Conservation (phyloP, 2,797 vertebrate genomes). For the Pseudomugil tenellus region DNA sequence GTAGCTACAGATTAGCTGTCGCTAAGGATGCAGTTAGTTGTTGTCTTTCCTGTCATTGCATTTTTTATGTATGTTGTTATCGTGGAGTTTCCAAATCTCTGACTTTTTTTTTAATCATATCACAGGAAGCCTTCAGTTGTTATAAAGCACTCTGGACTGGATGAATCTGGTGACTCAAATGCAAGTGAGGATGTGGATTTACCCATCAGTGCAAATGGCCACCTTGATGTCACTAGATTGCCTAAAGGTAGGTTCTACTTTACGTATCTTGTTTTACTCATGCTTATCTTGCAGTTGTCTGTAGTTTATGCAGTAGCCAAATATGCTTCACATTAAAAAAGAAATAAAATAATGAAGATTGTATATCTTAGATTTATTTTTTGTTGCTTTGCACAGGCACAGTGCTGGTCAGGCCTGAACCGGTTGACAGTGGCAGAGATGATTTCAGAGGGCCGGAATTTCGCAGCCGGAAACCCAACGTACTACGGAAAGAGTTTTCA, state of each 20-base stretch:
- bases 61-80: neutral
- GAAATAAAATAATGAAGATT: neutral
- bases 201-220: constrained; percentile 86
- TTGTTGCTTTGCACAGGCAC: constrained; percentile 86
- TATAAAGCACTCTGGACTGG: constrained; percentile 92
- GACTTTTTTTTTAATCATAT: neutral
- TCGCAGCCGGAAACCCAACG: constrained; percentile 86
- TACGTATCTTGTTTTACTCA: too few species aligned
- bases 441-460: constrained; percentile 99
- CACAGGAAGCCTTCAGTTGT: constrained; percentile 93
- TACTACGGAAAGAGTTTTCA: constrained; percentile 87
- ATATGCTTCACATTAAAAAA: neutral
- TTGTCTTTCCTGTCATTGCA: neutral
- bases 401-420: constrained; percentile 93
- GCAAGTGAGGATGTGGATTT: constrained; percentile 84
- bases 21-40: neutral
- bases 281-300: neutral
- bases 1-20: neutral
- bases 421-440: constrained; percentile 94
- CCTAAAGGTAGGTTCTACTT: constrained; percentile 95
- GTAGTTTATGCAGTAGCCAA: neutral
- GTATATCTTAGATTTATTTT: neutral
- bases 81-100: neutral
- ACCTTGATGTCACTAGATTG: constrained; percentile 89
- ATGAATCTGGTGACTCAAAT: constrained; percentile 89